Conservation (phyloP, 2,888 invertebrate genomes). For the Encarsia formosa region DNA sequence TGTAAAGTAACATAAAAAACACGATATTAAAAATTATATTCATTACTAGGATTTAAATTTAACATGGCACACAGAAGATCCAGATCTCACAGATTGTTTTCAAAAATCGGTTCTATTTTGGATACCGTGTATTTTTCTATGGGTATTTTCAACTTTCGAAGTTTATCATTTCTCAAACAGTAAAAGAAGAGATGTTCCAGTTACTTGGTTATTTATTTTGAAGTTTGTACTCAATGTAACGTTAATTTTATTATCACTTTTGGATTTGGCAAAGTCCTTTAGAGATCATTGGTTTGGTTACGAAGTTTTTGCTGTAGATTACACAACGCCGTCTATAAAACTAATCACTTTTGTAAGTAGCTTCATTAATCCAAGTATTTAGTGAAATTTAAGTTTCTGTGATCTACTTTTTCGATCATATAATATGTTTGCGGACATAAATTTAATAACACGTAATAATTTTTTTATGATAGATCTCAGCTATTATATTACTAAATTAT, state of each 20-base stretch:
- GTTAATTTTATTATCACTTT: conserved; percentile 63
- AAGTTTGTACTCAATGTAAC: conserved; percentile 65
- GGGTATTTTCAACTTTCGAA: conserved; percentile 72
- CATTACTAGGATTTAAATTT: conserved; percentile 74
- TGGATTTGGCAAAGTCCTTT: conserved; percentile 65
- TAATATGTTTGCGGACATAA: conserved; percentile 7
- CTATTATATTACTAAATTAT: conserved; percentile 67
- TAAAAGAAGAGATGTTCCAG: conserved; percentile 72
- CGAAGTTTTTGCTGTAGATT: conserved; percentile 63
- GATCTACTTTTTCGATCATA: background rate
- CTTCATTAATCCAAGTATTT: background rate
- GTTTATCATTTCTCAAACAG: conserved; percentile 71
- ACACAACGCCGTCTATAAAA: conserved; percentile 74
- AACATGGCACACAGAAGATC: conserved; percentile 78
- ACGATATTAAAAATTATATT: too few species aligned
- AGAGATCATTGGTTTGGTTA: conserved; percentile 54
- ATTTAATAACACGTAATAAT: too few species aligned
- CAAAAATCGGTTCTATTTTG: conserved; percentile 86
- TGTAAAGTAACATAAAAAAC: too few species aligned
- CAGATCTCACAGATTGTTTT: conserved; percentile 86
- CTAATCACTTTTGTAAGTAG: conserved; percentile 78
- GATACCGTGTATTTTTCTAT: conserved; percentile 83
- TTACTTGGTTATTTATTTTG: conserved; percentile 63
- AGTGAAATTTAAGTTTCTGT: background rate
- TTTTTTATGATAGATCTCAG: conserved; percentile 60